A percentile compares a stretch with the other conserved stretches of the same genome.
Evolutionary conservation across 2,113 vertebrate genomes (phyloP).

Genomic region (Canis aureus): DNA sequence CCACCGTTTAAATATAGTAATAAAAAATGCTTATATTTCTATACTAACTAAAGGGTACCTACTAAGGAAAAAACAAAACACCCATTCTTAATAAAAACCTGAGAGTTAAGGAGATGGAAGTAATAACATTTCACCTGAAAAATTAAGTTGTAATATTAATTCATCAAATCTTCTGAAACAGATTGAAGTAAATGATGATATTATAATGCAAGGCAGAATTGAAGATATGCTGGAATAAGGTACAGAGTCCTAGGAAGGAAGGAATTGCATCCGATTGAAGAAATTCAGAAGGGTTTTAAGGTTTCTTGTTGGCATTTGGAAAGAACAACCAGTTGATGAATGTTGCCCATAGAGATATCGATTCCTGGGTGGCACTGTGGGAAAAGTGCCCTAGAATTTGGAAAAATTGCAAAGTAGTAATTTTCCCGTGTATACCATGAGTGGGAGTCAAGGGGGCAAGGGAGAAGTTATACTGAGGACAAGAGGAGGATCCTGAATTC

Average conservation of each 20-base stretch:
- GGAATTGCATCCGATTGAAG: background rate
- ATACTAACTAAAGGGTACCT: background rate
- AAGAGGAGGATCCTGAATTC: background rate
- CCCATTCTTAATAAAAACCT: background rate
- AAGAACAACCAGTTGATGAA: background rate
- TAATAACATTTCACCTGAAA: background rate
- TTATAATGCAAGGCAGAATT: background rate
- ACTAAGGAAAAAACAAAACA: slow-evolving; percentile 26
- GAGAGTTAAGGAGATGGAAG: background rate
- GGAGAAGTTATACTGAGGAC: background rate
- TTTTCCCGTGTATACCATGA: background rate
- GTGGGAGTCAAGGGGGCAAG: background rate
- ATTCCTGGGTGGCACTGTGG: background rate
- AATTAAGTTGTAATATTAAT: background rate
- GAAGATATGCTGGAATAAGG: background rate
- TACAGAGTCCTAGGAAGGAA: background rate
- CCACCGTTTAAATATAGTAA: background rate
- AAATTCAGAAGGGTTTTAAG: background rate
- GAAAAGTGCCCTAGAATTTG: background rate
- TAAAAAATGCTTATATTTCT: background rate
- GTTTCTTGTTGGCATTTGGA: slow-evolving; percentile 30
- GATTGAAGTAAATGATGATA: background rate
- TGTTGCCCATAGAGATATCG: background rate
- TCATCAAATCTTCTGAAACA: background rate
- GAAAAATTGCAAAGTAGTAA: background rate